Percentiles rank a stretch among this genome's conserved stretches.
Conservation (phyloP, 1,140 invertebrate genomes). For the Thaumetopoea pityocampa region DNA sequence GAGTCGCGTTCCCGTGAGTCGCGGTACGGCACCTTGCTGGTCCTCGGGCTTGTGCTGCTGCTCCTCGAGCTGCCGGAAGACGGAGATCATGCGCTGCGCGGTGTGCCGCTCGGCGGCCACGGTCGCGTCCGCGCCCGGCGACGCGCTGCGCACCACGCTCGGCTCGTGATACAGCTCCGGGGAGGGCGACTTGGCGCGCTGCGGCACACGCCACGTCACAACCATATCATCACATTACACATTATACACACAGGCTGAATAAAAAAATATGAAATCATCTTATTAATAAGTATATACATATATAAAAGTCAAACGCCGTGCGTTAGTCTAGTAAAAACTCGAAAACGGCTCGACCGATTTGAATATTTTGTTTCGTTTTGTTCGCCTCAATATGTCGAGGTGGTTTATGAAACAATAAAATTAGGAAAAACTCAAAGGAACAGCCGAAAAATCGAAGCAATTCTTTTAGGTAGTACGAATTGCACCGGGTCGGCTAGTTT, state of each 20-base stretch:
- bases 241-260: background rate
- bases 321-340: too few species aligned
- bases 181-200: slow-evolving; percentile 82
- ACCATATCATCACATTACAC: background rate
- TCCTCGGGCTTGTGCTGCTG: slow-evolving; percentile 77
- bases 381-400: too few species aligned
- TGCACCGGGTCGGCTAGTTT: too few species aligned
- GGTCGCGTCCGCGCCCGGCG: slow-evolving; percentile 51
- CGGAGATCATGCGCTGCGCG: slow-evolving; percentile 87
- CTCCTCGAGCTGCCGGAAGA: slow-evolving; percentile 92
- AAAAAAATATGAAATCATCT: background rate
- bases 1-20: background rate
- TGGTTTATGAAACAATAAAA: too few species aligned
- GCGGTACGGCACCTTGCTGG: slow-evolving; percentile 74
- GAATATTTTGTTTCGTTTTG: too few species aligned
- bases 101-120: slow-evolving; percentile 83
- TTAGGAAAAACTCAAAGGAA: too few species aligned
- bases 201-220: background rate
- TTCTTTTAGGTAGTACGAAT: too few species aligned
- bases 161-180: slow-evolving; percentile 86
- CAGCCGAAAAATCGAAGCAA: too few species aligned
- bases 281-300: too few species aligned
- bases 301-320: too few species aligned
- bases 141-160: slow-evolving; percentile 81
- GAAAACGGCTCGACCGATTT: too few species aligned